phyloP scores from a whole-genome alignment of 2,888 invertebrate genomes.

The Noctua janthina region DNA sequence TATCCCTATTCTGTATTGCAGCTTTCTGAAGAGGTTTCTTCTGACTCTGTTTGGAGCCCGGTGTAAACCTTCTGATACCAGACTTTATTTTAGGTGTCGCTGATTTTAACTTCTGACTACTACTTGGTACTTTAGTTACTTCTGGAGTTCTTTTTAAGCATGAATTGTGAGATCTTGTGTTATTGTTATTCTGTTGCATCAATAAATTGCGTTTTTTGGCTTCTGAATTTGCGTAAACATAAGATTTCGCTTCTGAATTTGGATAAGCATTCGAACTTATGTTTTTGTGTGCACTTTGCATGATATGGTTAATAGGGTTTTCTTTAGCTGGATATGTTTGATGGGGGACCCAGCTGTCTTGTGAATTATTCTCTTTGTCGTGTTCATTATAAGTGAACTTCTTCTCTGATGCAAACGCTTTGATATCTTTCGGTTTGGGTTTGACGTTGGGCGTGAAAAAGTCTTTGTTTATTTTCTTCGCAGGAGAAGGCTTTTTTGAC shows the following conservation, averaged over 20 bases:
- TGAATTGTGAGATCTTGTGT: conserved; percentile 67
- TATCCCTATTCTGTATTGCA: conserved; percentile 79
- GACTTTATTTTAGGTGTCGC: conserved; percentile 84
- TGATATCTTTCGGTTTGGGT: conserved; percentile 72
- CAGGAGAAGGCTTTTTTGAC: conserved; percentile 72
- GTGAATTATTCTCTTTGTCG: conserved; percentile 80
- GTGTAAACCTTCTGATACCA: conserved; percentile 83
- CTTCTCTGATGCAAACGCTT: conserved; percentile 79
- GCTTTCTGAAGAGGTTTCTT: conserved; percentile 79
- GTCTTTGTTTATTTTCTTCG: conserved; percentile 69
- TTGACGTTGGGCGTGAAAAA: conserved; percentile 77
- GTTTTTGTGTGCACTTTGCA: conserved; percentile 70
- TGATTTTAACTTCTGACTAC: conserved; percentile 76
- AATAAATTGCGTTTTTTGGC: conserved; percentile 74
- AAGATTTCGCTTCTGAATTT: conserved; percentile 31
- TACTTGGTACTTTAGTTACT: conserved; percentile 69
- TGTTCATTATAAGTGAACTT: conserved; percentile 71
- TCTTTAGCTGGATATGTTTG: conserved; percentile 77
- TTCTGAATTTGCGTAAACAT: conserved; percentile 70
- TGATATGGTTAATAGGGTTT: conserved; percentile 49
- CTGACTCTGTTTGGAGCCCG: conserved; percentile 79
- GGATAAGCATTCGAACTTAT: conserved; percentile 32
- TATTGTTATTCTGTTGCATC: conserved; percentile 74
- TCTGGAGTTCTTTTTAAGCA: conserved; percentile 80
- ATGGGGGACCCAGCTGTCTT: conserved; percentile 71